These are phyloP conservation scores for Corythaixoides concolor DNA, from an alignment of 2,113 vertebrate species.

Conservation along the genomic window DNA sequence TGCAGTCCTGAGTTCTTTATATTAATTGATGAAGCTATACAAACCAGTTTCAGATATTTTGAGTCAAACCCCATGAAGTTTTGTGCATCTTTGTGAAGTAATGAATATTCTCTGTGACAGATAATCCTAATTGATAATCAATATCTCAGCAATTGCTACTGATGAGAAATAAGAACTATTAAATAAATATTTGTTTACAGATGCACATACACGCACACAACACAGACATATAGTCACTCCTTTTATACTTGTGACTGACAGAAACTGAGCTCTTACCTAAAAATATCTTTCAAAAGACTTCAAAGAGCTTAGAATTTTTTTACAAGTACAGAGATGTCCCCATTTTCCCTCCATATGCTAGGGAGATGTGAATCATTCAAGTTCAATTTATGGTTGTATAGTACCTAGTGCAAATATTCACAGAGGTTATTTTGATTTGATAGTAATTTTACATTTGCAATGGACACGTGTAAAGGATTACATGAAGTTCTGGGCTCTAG, in stretches of 20 bases:
- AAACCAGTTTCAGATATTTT: background rate
- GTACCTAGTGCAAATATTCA: background rate
- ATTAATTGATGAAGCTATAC: background rate
- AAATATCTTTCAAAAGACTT: constrained; percentile 24
- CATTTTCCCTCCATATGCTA: background rate
- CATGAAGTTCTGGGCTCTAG: background rate
- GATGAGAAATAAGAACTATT: background rate
- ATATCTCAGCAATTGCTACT: background rate
- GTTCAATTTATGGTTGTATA: background rate
- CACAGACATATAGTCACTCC: background rate
- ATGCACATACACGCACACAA: background rate
- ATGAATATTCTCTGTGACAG: background rate
- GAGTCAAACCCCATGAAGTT: background rate
- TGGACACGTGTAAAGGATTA: background rate
- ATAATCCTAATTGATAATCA: background rate
- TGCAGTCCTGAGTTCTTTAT: background rate
- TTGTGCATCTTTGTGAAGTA: background rate
- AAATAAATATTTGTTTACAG: background rate
- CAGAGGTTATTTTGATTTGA: background rate
- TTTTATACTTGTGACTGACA: constrained; percentile 9
- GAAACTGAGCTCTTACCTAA: background rate
- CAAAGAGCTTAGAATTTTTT: background rate
- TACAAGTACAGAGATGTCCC: background rate
- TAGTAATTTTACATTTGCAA: background rate
- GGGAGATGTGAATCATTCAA: background rate